Base-by-base conservation (phyloP, 64 coral and sea anemone species). In the Stichodactyla helianthus region DNA sequence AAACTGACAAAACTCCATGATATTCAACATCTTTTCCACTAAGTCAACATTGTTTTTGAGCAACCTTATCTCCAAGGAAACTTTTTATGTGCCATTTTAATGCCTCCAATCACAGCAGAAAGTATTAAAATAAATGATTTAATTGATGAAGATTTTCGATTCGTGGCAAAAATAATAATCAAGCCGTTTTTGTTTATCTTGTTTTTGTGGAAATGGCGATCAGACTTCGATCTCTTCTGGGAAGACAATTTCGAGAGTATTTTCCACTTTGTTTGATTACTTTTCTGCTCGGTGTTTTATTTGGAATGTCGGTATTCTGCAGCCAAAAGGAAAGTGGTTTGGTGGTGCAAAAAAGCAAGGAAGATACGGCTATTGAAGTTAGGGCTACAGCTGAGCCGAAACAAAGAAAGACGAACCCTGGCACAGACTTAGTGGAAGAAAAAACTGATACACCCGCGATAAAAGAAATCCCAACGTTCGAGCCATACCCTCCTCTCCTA, bases 401-500 rank as follows among this genome's bases (percentile, higher is more conserved):
- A 74, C 68, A 65, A 28, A 74, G 20, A 31, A 74, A 23, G 27
- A 14, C 5, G 1, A 5, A 23, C 12, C 26, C 11, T 23, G n/a
- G 27, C 68, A 31, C 23, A 11, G 68, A 74, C 25, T 4, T 13
- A 74, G 23, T 23, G 9, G 25, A 31, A 23, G 26, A 31, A 4
- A 11, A n/a, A 31, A 74, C 68, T 31, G 25, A 74, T 18, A 4
- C 19, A 0, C 18, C 19, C 18, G 19, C 19, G n/a, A 31, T 16
- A 60, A 56, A 53, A 19, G 82, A 84, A 56, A 26, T 57, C n/a
- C 82, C 82, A 55, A 84, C 83, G 53, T 11, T 58, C 6, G 14
- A 81, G 5, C 87, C 84, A 8, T 93, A 96, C 53, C 94, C 94
- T 8, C 94, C 91, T 53, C 18, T 87, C 4, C 60, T 92, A 19